Evolutionary conservation across 2,797 vertebrate genomes (phyloP).

Genomic region (Sphenopsis melanotis): DNA sequence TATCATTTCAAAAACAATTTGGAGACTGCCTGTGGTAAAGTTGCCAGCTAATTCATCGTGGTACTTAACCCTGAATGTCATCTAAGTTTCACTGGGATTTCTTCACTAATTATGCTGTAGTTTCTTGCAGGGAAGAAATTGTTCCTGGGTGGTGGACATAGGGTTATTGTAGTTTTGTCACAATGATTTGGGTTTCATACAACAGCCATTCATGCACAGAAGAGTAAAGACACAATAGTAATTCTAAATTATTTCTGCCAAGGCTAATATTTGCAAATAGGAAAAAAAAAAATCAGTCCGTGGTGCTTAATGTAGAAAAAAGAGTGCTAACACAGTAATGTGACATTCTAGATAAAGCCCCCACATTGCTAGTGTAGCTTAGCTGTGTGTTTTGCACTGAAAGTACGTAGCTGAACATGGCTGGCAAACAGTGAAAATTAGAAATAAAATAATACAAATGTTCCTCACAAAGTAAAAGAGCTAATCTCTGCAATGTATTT

Average conservation of each 20-base stretch:
- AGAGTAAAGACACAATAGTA: background rate
- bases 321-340: background rate
- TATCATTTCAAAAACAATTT: background rate
- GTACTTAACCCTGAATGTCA: background rate
- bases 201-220: background rate
- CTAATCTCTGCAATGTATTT: constrained; percentile 2
- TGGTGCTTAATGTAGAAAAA: background rate
- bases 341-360: background rate
- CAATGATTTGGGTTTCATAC: background rate
- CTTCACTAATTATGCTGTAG: background rate
- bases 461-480: background rate
- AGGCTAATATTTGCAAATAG: background rate
- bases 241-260: background rate
- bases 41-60: background rate
- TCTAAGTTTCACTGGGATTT: background rate
- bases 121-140: background rate
- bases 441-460: background rate
- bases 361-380: background rate
- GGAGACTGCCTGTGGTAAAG: background rate
- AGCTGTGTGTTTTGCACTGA: background rate
- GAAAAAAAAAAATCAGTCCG: background rate
- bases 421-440: background rate
- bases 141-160: background rate
- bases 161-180: background rate
- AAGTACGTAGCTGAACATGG: background rate